Conservation (phyloP, 2,888 invertebrate genomes). For the Horisme vitalbata region DNA sequence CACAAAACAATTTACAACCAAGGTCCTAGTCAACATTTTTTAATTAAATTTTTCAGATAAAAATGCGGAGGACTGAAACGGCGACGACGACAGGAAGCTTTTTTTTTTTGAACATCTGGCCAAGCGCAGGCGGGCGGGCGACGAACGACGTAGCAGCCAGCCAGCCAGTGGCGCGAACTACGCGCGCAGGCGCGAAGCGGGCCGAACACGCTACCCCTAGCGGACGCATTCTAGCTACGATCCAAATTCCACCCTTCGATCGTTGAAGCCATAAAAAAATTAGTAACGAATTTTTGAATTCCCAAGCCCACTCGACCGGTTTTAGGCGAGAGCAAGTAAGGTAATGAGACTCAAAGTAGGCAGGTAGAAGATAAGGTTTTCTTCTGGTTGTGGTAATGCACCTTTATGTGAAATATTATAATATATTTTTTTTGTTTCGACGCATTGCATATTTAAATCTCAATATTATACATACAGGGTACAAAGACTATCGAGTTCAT, state of each 20-base stretch:
- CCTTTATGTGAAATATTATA: too few relatives aligned
- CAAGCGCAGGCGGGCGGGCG: slow-evolving; percentile 59
- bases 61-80: slow-evolving; percentile 70
- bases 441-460: too few relatives aligned
- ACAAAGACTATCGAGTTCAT: too few relatives aligned
- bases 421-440: too few relatives aligned
- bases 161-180: slow-evolving; percentile 84
- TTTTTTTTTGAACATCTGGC: slow-evolving; percentile 80
- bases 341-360: too few relatives aligned
- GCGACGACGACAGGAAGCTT: slow-evolving; percentile 80
- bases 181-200: slow-evolving; percentile 79
- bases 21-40: slow-evolving; percentile 74
- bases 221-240: slow-evolving; percentile 58
- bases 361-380: not conserved
- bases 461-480: too few relatives aligned
- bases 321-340: slow-evolving; percentile 51
- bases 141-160: slow-evolving; percentile 53
- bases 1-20: slow-evolving; percentile 59
- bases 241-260: slow-evolving; percentile 72
- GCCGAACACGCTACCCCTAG: slow-evolving; percentile 74
- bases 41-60: slow-evolving; percentile 61
- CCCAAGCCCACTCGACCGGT: slow-evolving; percentile 74
- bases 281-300: slow-evolving; percentile 80
- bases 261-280: slow-evolving; percentile 73
- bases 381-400: not conserved